Evolutionary conservation across 2,797 vertebrate genomes (phyloP).

Genomic region (Coregonus ussuriensis): DNA sequence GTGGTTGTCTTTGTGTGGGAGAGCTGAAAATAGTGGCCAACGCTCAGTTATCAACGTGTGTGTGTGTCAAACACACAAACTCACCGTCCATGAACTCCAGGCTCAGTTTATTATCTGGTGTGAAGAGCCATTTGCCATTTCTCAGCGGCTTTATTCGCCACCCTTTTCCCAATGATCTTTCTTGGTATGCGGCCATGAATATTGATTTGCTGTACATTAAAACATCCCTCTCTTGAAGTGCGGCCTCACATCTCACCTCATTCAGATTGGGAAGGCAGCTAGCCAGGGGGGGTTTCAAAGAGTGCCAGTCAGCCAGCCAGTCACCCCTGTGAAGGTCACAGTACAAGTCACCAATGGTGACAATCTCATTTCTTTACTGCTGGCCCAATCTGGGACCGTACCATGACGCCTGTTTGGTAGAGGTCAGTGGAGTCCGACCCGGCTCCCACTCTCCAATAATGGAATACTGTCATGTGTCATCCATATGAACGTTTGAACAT

Average conservation of each 20-base stretch:
- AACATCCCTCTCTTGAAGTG: slow-evolving; percentile 20
- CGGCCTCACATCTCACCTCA: slow-evolving; percentile 20
- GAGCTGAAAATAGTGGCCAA: background rate
- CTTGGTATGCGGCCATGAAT: slow-evolving; percentile 42
- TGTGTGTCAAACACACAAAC: background rate
- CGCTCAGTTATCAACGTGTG: slow-evolving; percentile 20
- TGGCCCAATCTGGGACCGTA: slow-evolving; percentile 3
- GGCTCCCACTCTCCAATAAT: background rate
- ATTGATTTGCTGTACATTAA: slow-evolving; percentile 43
- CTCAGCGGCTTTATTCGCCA: slow-evolving; percentile 38
- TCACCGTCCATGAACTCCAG: slow-evolving; percentile 20
- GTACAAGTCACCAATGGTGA: background rate
- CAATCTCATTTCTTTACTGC: slow-evolving; percentile 2
- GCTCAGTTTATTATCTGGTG: slow-evolving; percentile 52
- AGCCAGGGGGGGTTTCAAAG: background rate
- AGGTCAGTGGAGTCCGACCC: slow-evolving; percentile 7
- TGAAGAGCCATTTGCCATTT: slow-evolving; percentile 57
- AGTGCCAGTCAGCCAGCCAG: slow-evolving; percentile 16
- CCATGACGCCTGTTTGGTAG: background rate
- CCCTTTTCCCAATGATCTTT: slow-evolving; percentile 17
- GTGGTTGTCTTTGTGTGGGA: background rate
- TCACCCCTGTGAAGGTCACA: background rate
- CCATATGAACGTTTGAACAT: too few relatives aligned
- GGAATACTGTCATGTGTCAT: slow-evolving; percentile 1
- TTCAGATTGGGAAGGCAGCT: slow-evolving; percentile 9